A percentile compares a stretch with the other conserved stretches of the same genome.
Conservation (phyloP, 2,888 invertebrate species). For the Hirtodrosophila histrioides region DNA sequence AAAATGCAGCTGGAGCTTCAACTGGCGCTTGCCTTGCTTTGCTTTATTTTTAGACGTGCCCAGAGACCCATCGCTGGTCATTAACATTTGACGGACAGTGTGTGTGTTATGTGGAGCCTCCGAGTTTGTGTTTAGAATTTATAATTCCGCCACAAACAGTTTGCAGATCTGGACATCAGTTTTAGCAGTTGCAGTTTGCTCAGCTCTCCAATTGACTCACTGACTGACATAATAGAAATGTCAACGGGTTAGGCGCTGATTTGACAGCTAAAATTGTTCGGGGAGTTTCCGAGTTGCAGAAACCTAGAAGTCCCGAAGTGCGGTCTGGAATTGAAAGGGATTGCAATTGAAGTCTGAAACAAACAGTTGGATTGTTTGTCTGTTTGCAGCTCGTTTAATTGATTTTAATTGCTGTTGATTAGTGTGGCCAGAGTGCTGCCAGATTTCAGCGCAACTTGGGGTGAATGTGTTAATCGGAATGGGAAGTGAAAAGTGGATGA, state of each 20-base stretch:
- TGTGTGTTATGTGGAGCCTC: conserved; percentile 18
- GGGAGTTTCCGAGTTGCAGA: not conserved
- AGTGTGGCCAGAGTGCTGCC: conserved; percentile 47
- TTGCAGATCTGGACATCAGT: conserved; percentile 5
- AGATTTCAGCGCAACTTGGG: conserved; percentile 15
- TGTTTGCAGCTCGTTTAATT: conserved; percentile 69
- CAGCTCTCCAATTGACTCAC: conserved; percentile 59
- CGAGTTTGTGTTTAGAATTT: conserved; percentile 61
- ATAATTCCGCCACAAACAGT: conserved; percentile 47
- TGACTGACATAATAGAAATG: conserved; percentile 82
- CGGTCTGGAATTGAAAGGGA: conserved; percentile 10
- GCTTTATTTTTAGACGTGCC: conserved; percentile 55
- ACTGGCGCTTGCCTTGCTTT: conserved; percentile 34
- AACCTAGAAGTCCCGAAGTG: conserved; percentile 5
- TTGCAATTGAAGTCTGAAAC: not conserved
- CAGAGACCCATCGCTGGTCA: conserved; percentile 56
- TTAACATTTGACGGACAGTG: conserved; percentile 65
- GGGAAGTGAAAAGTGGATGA: conserved; percentile 39
- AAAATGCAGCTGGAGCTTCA: not conserved
- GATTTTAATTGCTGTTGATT: conserved; percentile 77
- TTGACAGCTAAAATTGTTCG: conserved; percentile 55
- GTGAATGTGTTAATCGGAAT: conserved; percentile 33
- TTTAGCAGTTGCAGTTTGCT: not conserved
- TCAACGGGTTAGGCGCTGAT: conserved; percentile 69
- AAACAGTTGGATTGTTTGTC: conserved; percentile 40